Percentiles rank a stretch among this genome's conserved stretches.
Conservation (phyloP, 2,113 vertebrate genomes). For the Melanotaenia duboulayi region DNA sequence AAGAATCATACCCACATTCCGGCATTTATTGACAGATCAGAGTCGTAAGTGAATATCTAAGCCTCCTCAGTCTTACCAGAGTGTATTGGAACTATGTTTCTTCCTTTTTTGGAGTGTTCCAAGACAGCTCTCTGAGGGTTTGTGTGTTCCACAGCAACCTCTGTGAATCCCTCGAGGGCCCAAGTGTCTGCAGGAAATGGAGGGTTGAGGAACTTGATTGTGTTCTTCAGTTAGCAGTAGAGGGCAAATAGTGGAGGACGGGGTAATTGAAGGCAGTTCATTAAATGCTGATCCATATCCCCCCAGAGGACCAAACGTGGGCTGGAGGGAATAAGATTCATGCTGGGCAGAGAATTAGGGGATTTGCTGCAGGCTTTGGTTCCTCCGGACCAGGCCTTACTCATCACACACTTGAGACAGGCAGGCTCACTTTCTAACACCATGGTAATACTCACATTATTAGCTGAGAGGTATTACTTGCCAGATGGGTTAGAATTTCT, state of each 20-base stretch:
- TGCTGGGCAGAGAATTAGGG: slow-evolving; percentile 66
- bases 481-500: slow-evolving; percentile 18
- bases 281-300: slow-evolving; percentile 69
- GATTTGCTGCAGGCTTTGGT: slow-evolving; percentile 67
- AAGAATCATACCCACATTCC: not conserved
- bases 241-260: slow-evolving; percentile 66
- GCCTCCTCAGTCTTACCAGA: no score
- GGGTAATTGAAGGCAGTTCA: slow-evolving; percentile 75
- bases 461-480: slow-evolving; percentile 41
- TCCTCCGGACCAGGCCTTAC: slow-evolving; percentile 43
- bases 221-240: slow-evolving; percentile 49
- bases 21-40: not conserved
- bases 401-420: slow-evolving; percentile 57
- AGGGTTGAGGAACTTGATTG: slow-evolving; percentile 49
- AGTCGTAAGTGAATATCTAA: no score
- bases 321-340: slow-evolving; percentile 59
- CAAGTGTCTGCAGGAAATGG: slow-evolving; percentile 40
- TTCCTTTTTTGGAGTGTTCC: slow-evolving; percentile 2
- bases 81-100: no score
- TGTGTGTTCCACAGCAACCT: slow-evolving; percentile 13
- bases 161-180: slow-evolving; percentile 17
- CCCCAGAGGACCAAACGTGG: slow-evolving; percentile 40
- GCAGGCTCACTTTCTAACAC: slow-evolving; percentile 54
- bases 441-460: slow-evolving; percentile 60
- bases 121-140: slow-evolving; percentile 25